Percentiles rank a stretch among this genome's conserved stretches.
phyloP scores from a whole-genome alignment of 2,797 vertebrate species.

The Setipinna tenuifilis region DNA sequence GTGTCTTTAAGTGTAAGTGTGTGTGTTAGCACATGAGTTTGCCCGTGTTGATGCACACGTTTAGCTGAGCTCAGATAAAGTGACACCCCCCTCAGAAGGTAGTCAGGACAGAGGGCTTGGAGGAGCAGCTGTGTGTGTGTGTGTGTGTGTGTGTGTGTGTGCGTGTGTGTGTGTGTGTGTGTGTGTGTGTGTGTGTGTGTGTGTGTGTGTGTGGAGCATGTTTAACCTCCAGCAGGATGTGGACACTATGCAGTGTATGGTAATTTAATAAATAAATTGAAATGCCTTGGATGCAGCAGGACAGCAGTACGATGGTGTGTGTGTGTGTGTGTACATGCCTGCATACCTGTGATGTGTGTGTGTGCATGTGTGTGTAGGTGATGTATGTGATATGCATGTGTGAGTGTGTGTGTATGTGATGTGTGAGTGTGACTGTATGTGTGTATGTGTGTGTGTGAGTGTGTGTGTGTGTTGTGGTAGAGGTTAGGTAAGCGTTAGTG shows the following conservation, averaged over 20 bases:
- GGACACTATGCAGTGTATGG: background rate
- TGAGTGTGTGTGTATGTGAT: background rate
- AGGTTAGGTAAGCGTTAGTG: background rate
- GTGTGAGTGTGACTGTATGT: constrained; percentile 36
- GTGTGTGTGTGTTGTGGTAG: constrained; percentile 28
- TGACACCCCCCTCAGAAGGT: background rate
- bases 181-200: constrained; percentile 34
- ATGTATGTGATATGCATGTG: background rate
- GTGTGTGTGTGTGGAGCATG: constrained; percentile 12
- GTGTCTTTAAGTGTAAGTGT: constrained; percentile 14
- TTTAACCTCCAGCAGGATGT: background rate
- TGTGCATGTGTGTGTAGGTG: background rate
- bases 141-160: constrained; percentile 12
- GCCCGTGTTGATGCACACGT: background rate
- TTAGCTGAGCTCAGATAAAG: constrained; percentile 5
- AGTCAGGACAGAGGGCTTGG: background rate
- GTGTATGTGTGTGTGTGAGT: background rate
- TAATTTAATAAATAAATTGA: constrained; percentile 18
- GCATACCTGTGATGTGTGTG: background rate
- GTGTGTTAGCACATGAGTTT: background rate
- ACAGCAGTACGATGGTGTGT: background rate
- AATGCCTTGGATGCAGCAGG: background rate
- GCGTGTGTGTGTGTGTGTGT: constrained; percentile 27
- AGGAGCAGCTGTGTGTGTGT: background rate
- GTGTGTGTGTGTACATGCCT: background rate